Percentiles rank a stretch among this genome's conserved stretches.
Conservation (phyloP, 2,888 invertebrate species). For the Melipona beecheii region DNA sequence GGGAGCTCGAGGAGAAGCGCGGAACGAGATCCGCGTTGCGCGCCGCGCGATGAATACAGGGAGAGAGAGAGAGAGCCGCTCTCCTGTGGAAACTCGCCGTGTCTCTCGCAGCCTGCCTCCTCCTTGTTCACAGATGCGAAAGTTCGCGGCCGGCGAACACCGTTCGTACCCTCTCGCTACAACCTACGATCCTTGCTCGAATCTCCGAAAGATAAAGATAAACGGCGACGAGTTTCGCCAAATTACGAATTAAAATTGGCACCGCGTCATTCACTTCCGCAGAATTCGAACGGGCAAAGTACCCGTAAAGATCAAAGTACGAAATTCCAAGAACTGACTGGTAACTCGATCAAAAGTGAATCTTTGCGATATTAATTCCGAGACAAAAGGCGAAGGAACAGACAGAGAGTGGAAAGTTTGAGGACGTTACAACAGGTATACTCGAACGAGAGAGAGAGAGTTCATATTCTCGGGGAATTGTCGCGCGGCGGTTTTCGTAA, state of each 20-base stretch:
- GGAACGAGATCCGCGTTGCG: conserved; percentile 45
- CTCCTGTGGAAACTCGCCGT: conserved; percentile 34
- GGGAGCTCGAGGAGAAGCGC: conserved; percentile 52
- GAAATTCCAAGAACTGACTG: background rate
- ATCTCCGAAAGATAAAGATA: background rate
- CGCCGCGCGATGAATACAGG: conserved; percentile 43
- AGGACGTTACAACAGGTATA: conserved; percentile 1
- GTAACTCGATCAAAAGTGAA: background rate
- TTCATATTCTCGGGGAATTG: conserved; percentile 55
- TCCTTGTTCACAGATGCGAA: conserved; percentile 38
- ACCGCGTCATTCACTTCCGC: background rate
- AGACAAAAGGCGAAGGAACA: background rate
- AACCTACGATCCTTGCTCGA: background rate
- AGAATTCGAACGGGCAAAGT: background rate
- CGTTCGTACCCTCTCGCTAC: background rate
- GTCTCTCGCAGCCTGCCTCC: conserved; percentile 13
- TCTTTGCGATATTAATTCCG: background rate
- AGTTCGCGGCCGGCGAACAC: conserved; percentile 24
- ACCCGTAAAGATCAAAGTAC: background rate
- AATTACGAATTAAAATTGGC: background rate
- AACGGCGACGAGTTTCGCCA: background rate
- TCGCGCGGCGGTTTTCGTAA: conserved; percentile 44
- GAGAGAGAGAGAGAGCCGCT: background rate
- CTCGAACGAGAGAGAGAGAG: background rate
- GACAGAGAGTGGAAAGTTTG: background rate